These are phyloP conservation scores for Leucopternis melanops DNA, from an alignment of 2,113 vertebrate species.

Conservation along the genomic window DNA sequence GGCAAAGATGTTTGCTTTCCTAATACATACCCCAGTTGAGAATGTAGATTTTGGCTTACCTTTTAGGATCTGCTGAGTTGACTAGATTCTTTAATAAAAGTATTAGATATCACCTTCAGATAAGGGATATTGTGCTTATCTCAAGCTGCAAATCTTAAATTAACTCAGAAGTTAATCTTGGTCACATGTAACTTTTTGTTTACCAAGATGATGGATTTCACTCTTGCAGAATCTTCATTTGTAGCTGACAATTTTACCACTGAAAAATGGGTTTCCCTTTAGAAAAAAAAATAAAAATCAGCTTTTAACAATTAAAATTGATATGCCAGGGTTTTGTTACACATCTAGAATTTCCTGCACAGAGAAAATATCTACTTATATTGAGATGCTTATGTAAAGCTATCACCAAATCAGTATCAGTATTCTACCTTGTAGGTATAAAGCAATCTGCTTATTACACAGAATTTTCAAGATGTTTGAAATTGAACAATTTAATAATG, in stretches of 20 bases:
- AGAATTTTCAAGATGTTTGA: not conserved
- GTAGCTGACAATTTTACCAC: not conserved
- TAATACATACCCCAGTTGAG: not conserved
- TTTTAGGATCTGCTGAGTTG: not conserved
- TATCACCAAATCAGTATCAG: no score
- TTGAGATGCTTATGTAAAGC: not conserved
- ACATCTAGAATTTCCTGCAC: not conserved
- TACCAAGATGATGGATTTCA: not conserved
- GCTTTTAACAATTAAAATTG: not conserved
- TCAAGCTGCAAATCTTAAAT: not conserved
- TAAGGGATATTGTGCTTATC: not conserved
- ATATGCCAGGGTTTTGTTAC: not conserved
- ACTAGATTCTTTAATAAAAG: not conserved
- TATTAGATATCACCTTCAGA: not conserved
- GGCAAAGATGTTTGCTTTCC: not conserved
- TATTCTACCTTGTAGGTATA: not conserved
- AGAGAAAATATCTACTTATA: not conserved
- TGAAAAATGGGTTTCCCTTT: not conserved
- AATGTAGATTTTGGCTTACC: not conserved
- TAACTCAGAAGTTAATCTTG: not conserved
- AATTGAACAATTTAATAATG: not conserved
- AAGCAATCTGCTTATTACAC: not conserved
- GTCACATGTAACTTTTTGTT: not conserved
- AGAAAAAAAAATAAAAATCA: not conserved
- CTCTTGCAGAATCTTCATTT: not conserved